Percentiles rank a stretch among this genome's conserved stretches.
Conservation (phyloP, 2,888 invertebrate genomes). For the Acronicta alni region DNA sequence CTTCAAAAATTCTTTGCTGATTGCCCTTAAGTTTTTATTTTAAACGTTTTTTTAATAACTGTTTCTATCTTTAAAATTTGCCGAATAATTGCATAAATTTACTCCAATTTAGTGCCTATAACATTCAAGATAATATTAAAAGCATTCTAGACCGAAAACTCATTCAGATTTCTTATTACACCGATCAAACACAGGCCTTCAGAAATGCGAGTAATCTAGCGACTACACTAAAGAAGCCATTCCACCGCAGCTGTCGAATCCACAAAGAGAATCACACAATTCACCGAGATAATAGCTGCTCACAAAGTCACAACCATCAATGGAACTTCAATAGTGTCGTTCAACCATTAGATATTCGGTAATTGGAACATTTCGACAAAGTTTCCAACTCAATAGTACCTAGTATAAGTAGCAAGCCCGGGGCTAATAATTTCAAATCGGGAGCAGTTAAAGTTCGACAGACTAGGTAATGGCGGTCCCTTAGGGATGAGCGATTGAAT, state of each 20-base stretch:
- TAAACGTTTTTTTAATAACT: too few relatives aligned
- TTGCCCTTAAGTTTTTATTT: too few relatives aligned
- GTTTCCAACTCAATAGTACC: slow-evolving; percentile 48
- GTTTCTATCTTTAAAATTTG: too few relatives aligned
- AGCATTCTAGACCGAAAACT: background rate
- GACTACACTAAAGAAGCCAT: background rate
- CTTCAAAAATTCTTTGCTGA: too few relatives aligned
- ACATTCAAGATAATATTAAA: background rate
- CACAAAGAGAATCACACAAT: slow-evolving; percentile 13
- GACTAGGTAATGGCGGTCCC: slow-evolving; percentile 65
- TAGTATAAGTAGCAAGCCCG: slow-evolving; percentile 40
- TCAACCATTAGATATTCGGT: slow-evolving; percentile 44
- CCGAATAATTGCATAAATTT: too few relatives aligned
- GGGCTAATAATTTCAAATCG: slow-evolving; percentile 70
- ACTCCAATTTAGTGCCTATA: background rate
- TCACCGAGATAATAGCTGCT: slow-evolving; percentile 11
- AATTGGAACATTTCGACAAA: slow-evolving; percentile 58
- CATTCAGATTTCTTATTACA: background rate
- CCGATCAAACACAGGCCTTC: background rate
- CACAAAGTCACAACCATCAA: slow-evolving; percentile 16
- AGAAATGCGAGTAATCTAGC: background rate
- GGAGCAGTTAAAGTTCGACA: slow-evolving; percentile 65
- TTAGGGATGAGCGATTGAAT: slow-evolving; percentile 62
- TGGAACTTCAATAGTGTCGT: slow-evolving; percentile 40
- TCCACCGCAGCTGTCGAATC: slow-evolving; percentile 18